Base-by-base conservation (phyloP, 2,888 invertebrate genomes). In the Holacanthella duospinosa region DNA sequence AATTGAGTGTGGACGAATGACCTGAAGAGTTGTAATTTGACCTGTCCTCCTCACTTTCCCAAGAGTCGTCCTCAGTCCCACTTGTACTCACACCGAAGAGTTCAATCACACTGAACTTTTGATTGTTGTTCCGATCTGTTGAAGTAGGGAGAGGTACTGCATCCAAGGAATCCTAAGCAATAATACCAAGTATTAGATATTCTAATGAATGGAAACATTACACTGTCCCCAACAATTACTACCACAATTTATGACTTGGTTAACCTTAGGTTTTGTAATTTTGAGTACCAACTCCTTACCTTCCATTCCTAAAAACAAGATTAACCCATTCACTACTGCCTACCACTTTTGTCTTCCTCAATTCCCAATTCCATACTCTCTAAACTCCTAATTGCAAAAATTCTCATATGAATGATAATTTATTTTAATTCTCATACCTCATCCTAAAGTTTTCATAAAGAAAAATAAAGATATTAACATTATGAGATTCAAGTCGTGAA, bases 121-220 rank as follows among this genome's bases (percentile, higher is more conserved):
- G 67, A 48, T 61, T 63, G 57, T 48, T 48, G 21, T 48, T 48
- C 19, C 21, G 4, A 9, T 21, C 21, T 21, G 4, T 21, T 48
- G 48, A n/a, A 21, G 64, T 61, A 55, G 6, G 6, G 19, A 24
- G 27, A 2, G 57, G 57, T 9, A 67, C 65, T 59, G 69, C 65
- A 66, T 71, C 71, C 66, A 71, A 68, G 48, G 69, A 69, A 66
- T 71, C 71, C 71, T 69, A 62, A 64, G 60, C 26, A 12, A 36
- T 6, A 26, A n/a, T 28, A 6, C 3, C 55, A 25, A 19, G 36
- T 6, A 12, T 36, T 36, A 36, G 16, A 36, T 36, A n/a, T n/a
- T n/a, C n/a, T n/a, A 36, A 36, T 36, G 36, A 36, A 36, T 6
- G 6, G 6, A 6, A 6, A 6, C 6, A 36, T 36, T 36, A 36